Evolutionary conservation across 2,888 invertebrate genomes (phyloP).

Genomic region (Orthonychiurus folsomi): DNA sequence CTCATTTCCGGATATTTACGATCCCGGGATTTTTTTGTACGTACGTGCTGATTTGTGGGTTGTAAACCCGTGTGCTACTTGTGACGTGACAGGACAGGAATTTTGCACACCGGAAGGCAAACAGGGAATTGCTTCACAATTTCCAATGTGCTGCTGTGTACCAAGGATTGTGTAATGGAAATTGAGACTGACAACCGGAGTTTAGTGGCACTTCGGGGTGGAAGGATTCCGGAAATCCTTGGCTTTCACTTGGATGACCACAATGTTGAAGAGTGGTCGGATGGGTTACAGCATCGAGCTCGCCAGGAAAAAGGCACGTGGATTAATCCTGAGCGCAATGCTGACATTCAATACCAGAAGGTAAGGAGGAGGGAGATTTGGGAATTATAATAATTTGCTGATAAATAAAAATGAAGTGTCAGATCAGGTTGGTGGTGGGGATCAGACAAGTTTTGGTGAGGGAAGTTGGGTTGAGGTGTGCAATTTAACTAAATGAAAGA

Average conservation of each 20-base stretch:
- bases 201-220: constrained; percentile 9
- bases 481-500: too few relatives aligned
- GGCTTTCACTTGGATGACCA: constrained; percentile 40
- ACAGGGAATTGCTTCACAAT: background rate
- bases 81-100: background rate
- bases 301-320: constrained; percentile 40
- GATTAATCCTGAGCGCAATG: constrained; percentile 36
- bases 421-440: too few relatives aligned
- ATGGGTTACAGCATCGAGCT: constrained; percentile 34
- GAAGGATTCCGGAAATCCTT: constrained; percentile 35
- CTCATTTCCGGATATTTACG: too few relatives aligned
- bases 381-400: too few relatives aligned
- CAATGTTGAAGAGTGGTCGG: constrained; percentile 40
- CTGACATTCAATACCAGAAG: constrained; percentile 40
- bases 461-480: too few relatives aligned
- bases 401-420: background rate
- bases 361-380: constrained; percentile 20
- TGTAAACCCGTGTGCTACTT: constrained; percentile 1
- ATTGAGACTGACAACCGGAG: background rate
- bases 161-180: background rate
- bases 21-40: too few relatives aligned
- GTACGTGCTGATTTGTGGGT: too few relatives aligned
- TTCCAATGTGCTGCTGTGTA: background rate
- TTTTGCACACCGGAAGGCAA: background rate
- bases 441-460: too few relatives aligned